Evolutionary conservation across 64 coral and sea anemone genomes (phyloP), one percentile per base, ranked within the genome.

Genomic region (Anthopleura sola): DNA sequence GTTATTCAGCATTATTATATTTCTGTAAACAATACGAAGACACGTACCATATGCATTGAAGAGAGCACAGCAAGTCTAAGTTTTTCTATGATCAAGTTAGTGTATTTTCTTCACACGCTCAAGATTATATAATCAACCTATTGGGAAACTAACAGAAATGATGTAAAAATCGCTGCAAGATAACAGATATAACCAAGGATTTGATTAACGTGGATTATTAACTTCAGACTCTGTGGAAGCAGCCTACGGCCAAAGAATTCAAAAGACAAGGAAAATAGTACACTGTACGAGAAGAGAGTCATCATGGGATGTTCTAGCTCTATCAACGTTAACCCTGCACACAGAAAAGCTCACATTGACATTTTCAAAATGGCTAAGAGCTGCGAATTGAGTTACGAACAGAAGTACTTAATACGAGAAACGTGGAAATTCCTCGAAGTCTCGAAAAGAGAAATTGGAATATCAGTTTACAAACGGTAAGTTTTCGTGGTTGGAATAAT

Each of bases 381-480:
- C 24, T 28, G 7, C 9, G 82, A 83, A n/a, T 20, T 83, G 3
- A 83, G 36, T 47, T 49, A n/a, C 23, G 82, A 83, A 18, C 82
- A 83, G 19, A 83, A 83, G 34, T 83, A 83, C 26, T 19, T 83
- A 18, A 83, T 83, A 29, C 44, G 82, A 83, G 82, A 83, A n/a
- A 83, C 82, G 50, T 83, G 82, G 82, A 83, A 55, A 57, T 83
- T 56, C 16, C 55, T 83, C 26, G 82, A 83, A 16, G 82, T 83
- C 23, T 83, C 82, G 17, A 83, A 83, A 16, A 50, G 55, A 28
- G 51, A 83, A 83, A 83, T 83, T 57, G 82, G 82, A 31, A 49
- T 83, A 37, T 83, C 82, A 14, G 82, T 83, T 36, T 83, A 83
- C 55, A 83, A 83, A 83, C 36, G 82, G 82, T 83, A 56, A 26